Evolutionary conservation across 2,797 vertebrate genomes (phyloP).

Genomic region (Pelobates cultripes): DNA sequence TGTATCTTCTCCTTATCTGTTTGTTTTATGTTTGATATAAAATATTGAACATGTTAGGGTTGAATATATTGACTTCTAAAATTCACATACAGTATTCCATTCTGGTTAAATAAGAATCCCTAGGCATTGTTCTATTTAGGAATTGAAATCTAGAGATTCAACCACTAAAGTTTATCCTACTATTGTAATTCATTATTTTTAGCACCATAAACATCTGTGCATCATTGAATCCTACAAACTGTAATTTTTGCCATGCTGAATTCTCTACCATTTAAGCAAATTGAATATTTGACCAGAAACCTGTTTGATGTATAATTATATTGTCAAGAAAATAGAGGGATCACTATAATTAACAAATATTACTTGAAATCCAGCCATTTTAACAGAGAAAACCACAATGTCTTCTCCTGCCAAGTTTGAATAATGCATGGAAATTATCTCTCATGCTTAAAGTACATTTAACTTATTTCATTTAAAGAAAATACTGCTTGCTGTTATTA

Average conservation of each 20-base stretch:
- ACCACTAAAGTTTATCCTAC: not conserved
- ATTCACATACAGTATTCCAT: constrained; percentile 48
- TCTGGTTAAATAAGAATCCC: constrained; percentile 12
- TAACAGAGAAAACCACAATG: constrained; percentile 26
- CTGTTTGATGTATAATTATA: constrained; percentile 45
- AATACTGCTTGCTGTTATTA: not conserved
- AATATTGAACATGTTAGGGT: constrained; percentile 28
- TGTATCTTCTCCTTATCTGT: constrained; percentile 50
- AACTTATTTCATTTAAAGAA: not conserved
- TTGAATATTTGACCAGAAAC: constrained; percentile 43
- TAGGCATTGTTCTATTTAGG: constrained; percentile 16
- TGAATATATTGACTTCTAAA: constrained; percentile 17
- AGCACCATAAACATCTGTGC: constrained; percentile 38
- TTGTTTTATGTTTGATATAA: not conserved
- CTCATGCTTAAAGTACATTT: not conserved
- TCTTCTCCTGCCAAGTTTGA: constrained; percentile 24
- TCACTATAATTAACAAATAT: constrained; percentile 50
- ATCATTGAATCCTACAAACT: constrained; percentile 45
- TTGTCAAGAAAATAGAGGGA: constrained; percentile 48
- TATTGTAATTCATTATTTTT: constrained; percentile 34
- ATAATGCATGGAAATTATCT: constrained; percentile 28
- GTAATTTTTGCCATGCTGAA: constrained; percentile 38
- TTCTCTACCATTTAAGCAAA: constrained; percentile 42
- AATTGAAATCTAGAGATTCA: constrained; percentile 11
- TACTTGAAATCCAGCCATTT: constrained; percentile 37